phyloP scores from a whole-genome alignment of 2,797 vertebrate species.

The Hipposideros larvatus region DNA sequence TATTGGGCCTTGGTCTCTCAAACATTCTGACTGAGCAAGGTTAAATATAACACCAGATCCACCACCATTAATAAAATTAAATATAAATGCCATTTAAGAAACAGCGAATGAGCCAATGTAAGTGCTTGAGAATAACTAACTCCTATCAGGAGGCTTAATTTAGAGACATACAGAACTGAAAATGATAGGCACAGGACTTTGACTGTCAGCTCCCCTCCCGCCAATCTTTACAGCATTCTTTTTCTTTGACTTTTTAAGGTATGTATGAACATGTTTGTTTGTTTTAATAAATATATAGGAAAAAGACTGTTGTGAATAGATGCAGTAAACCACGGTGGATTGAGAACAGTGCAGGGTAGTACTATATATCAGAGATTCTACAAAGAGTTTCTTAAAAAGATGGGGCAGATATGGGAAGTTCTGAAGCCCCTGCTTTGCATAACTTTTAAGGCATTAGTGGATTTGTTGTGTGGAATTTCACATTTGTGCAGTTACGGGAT shows the following conservation, averaged over 20 bases:
- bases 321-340: not conserved
- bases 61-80: not conserved
- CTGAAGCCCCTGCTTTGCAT: not conserved
- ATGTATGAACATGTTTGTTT: not conserved
- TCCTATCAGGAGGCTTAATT: not conserved
- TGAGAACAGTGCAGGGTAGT: not conserved
- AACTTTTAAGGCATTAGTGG: not conserved
- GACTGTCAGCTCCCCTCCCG: too few species aligned
- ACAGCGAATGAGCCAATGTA: not conserved
- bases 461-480: not conserved
- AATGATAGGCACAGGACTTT: not conserved
- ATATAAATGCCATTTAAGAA: not conserved
- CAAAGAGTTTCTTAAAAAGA: not conserved
- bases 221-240: not conserved
- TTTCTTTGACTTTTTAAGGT: not conserved
- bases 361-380: not conserved
- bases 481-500: not conserved
- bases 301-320: not conserved
- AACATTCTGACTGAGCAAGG: not conserved
- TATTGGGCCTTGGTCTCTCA: not conserved
- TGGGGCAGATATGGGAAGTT: not conserved
- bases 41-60: not conserved
- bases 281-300: not conserved
- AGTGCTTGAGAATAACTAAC: not conserved
- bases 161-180: not conserved